These are phyloP conservation scores for Onthophagus taurus DNA, from an alignment of 1,140 invertebrate genomes.

Conservation along the genomic window DNA sequence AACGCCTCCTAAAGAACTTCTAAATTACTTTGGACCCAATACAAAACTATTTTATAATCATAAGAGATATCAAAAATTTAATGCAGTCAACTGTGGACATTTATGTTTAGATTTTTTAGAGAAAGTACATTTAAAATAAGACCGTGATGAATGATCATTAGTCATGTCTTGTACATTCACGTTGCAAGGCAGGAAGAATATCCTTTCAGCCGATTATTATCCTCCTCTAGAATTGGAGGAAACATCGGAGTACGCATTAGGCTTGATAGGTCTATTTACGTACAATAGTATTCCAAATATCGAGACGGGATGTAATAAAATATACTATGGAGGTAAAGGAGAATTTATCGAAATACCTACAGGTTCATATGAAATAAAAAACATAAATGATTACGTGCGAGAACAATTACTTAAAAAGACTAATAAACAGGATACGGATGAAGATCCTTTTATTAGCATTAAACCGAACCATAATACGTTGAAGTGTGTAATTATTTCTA, in stretches of 20 bases:
- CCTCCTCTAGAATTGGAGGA: slow-evolving; percentile 10
- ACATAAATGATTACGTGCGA: slow-evolving; percentile 25
- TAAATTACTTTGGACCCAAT: background rate
- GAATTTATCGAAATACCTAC: slow-evolving; percentile 29
- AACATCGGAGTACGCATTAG: slow-evolving; percentile 25
- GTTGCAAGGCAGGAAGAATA: slow-evolving; percentile 1
- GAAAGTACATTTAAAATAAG: background rate
- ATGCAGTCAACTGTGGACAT: slow-evolving; percentile 10
- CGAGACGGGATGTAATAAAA: background rate
- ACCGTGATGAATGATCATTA: too few relatives aligned
- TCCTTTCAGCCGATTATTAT: slow-evolving; percentile 7
- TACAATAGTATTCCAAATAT: slow-evolving; percentile 36
- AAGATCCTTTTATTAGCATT: slow-evolving; percentile 4
- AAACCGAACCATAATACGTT: slow-evolving; percentile 9
- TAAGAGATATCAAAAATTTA: slow-evolving; percentile 1
- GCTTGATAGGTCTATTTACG: slow-evolving; percentile 29
- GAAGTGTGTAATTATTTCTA: slow-evolving; percentile 1
- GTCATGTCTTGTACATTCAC: slow-evolving; percentile 11
- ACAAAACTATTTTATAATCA: slow-evolving; percentile 10
- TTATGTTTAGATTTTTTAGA: slow-evolving; percentile 12
- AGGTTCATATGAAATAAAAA: slow-evolving; percentile 32
- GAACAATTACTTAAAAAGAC: background rate
- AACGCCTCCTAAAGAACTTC: slow-evolving; percentile 3
- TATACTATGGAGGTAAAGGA: slow-evolving; percentile 21
- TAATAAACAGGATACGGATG: background rate